A percentile compares a stretch with the other conserved stretches of the same genome.
Evolutionary conservation across 2,113 vertebrate species (phyloP).

Genomic region (Talpa occidentalis): DNA sequence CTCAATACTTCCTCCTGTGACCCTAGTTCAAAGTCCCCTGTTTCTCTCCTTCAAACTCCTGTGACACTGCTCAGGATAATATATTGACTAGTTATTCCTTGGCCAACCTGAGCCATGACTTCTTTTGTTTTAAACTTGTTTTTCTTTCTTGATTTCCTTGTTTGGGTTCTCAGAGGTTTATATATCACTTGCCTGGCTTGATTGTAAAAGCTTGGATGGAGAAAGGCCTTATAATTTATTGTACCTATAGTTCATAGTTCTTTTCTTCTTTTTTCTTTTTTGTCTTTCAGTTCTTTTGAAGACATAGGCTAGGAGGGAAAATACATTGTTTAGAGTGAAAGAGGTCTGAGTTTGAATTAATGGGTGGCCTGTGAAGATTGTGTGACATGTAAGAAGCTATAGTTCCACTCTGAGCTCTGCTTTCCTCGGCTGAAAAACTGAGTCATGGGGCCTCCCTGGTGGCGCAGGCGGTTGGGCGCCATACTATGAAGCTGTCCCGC

Average conservation of each 20-base stretch:
- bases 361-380: not conserved
- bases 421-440: not conserved
- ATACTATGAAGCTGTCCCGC: too few relatives aligned
- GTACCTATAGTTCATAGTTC: not conserved
- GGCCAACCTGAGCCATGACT: not conserved
- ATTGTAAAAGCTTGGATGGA: conserved; percentile 29
- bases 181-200: conserved; percentile 13
- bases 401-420: not conserved
- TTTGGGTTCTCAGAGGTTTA: conserved; percentile 54
- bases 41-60: not conserved
- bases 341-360: not conserved
- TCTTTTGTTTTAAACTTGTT: conserved; percentile 47
- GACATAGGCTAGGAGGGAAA: not conserved
- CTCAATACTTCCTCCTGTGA: not conserved
- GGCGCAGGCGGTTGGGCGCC: too few relatives aligned
- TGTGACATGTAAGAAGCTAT: not conserved
- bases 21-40: not conserved
- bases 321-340: not conserved
- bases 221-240: conserved; percentile 10
- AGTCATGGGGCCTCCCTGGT: too few relatives aligned
- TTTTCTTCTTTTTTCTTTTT: not conserved
- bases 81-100: not conserved
- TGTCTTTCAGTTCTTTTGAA: not conserved
- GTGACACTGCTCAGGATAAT: not conserved
- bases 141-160: conserved; percentile 36